Evolutionary conservation across 2,888 invertebrate species (phyloP).

Genomic region (Napeogenes sylphis): DNA sequence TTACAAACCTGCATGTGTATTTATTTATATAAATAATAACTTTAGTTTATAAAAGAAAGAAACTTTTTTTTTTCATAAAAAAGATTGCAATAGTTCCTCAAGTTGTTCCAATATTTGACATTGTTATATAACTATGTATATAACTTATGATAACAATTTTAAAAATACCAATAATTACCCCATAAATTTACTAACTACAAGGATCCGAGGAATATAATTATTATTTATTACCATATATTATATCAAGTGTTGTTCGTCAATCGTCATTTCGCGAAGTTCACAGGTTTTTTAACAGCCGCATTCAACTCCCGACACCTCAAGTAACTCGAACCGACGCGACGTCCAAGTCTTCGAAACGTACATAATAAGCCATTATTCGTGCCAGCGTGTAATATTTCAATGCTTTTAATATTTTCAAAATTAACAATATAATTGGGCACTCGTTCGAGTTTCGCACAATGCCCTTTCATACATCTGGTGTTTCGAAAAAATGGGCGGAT

Average conservation of each 20-base stretch:
- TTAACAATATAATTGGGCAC: constrained; percentile 78
- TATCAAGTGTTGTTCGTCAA: neutral
- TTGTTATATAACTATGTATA: too few species aligned
- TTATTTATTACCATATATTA: neutral
- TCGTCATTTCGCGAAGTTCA: neutral
- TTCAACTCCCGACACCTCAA: constrained; percentile 20
- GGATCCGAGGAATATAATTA: too few species aligned
- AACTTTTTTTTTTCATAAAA: too few species aligned
- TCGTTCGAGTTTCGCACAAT: constrained; percentile 59
- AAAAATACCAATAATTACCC: too few species aligned
- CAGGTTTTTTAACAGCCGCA: constrained; percentile 4
- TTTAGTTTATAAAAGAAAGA: too few species aligned
- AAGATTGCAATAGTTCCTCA: too few species aligned
- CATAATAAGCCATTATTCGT: constrained; percentile 73
- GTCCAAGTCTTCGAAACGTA: constrained; percentile 32
- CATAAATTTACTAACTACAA: too few species aligned
- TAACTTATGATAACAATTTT: too few species aligned
- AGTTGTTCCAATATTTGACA: too few species aligned
- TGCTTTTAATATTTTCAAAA: constrained; percentile 70
- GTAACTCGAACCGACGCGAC: constrained; percentile 19
- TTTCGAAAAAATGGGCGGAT: constrained; percentile 73
- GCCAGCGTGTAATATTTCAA: constrained; percentile 68
- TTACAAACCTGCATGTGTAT: too few species aligned
- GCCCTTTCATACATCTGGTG: constrained; percentile 68
- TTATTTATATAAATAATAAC: too few species aligned